Evolutionary conservation across 2,113 vertebrate genomes (phyloP).

Genomic region (Cyanoramphus novaezelandiae): DNA sequence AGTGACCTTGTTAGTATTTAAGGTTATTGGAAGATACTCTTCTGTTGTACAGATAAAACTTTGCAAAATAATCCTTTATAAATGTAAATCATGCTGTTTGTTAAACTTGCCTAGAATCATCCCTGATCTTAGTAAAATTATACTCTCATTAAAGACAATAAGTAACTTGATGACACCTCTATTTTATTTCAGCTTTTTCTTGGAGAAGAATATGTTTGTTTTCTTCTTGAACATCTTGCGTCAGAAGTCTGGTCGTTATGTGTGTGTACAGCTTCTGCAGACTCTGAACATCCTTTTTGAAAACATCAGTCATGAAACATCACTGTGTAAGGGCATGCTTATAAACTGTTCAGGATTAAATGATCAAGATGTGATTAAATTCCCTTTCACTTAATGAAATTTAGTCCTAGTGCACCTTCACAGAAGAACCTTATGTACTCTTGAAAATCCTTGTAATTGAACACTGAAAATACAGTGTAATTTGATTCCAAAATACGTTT

Average conservation of each 20-base stretch:
- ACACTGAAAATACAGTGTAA: background rate
- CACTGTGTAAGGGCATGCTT: constrained; percentile 85
- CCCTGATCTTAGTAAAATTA: background rate
- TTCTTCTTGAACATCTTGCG: constrained; percentile 98
- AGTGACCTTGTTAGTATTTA: background rate
- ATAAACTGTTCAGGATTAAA: background rate
- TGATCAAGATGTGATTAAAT: background rate
- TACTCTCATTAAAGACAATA: background rate
- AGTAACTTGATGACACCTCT: background rate
- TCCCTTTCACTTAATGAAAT: background rate
- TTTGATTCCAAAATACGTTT: background rate
- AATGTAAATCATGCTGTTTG: background rate
- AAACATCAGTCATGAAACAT: constrained; percentile 98
- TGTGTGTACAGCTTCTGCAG: constrained; percentile 97
- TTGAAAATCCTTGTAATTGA: background rate
- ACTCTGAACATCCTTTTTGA: constrained; percentile 98
- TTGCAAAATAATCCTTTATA: background rate
- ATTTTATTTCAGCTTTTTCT: constrained; percentile 86
- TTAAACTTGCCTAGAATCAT: background rate
- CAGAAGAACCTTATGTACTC: background rate
- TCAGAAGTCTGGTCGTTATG: constrained; percentile 95
- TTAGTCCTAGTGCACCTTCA: background rate
- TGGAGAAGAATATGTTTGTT: constrained; percentile 99
- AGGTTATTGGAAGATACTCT: background rate
- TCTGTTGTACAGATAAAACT: background rate